Conservation (phyloP, 2,888 invertebrate species). For the Drosophila atroscutellata region DNA sequence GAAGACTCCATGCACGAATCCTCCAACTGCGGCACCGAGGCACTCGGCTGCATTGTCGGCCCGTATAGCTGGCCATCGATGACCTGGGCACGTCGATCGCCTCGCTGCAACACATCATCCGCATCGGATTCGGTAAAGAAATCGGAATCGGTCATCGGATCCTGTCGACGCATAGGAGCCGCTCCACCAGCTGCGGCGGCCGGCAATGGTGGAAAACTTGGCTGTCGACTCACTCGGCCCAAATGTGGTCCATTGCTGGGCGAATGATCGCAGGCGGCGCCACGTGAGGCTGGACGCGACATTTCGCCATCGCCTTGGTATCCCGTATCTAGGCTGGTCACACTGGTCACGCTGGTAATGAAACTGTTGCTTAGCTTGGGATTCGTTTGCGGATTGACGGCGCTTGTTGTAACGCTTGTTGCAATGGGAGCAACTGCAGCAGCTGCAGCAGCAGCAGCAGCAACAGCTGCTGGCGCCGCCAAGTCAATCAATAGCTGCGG, state of each 20-base stretch:
- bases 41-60: slow-evolving; percentile 84
- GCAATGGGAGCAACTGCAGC: slow-evolving; percentile 5
- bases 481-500: slow-evolving; percentile 78
- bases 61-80: slow-evolving; percentile 96
- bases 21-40: slow-evolving; percentile 88
- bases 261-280: slow-evolving; percentile 91
- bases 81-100: slow-evolving; percentile 92
- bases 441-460: slow-evolving; percentile 18
- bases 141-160: slow-evolving; percentile 96
- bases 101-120: slow-evolving; percentile 89
- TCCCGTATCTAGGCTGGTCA: slow-evolving; percentile 96
- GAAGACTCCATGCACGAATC: slow-evolving; percentile 95
- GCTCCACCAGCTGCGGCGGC: slow-evolving; percentile 78
- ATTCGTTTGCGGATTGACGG: not conserved
- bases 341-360: slow-evolving; percentile 95
- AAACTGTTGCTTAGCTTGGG: slow-evolving; percentile 90
- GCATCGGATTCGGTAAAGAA: slow-evolving; percentile 96
- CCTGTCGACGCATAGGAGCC: slow-evolving; percentile 89
- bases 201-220: slow-evolving; percentile 83
- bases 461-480: not conserved
- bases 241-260: slow-evolving; percentile 86
- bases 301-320: slow-evolving; percentile 97
- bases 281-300: slow-evolving; percentile 93
- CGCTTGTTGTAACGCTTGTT: not conserved
- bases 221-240: slow-evolving; percentile 83